Base-by-base conservation (phyloP, 2,888 invertebrate species). In the Diplolepis rosae region DNA sequence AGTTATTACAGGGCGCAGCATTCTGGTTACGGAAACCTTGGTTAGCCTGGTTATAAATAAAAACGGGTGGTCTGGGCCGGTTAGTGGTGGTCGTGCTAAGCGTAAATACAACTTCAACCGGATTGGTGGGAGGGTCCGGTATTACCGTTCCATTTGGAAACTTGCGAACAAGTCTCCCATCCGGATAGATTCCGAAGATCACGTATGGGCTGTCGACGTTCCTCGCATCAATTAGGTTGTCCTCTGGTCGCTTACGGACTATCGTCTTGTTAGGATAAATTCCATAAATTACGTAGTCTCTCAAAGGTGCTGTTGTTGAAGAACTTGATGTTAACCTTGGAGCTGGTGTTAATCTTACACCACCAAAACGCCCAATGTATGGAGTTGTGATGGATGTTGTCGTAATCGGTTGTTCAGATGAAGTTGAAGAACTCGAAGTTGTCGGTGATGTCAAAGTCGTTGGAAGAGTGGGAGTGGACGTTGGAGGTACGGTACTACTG, bases 81-180 rank as follows among this genome's bases (percentile, higher is more conserved):
- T 86, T 88, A 86, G 89, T 88, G 71, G 80, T 81, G 66, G 84
- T 81, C 78, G 87, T 87, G 79, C 84, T 87, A 83, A 88, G 86
- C 73, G 87, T 82, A 80, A 88, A 88, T 72, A 89, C 87, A 83
- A 88, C 84, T 83, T 89, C 88, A 71, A 89, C 87, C 75, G 88
- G 88, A 77, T 82, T 87, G 71, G 82, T 85, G 70, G 88, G 86
- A 72, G 88, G 86, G 85, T 93, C 93, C 89, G 94, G 94, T 89
- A 94, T 92, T 89, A 93, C 90, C 87, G 94, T 94, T 88, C 95
- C 95, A 85, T 95, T 95, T 78, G 94, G 94, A 87, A 93, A 95
- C 90, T 93, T 94, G 90, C 93, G 92, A 87, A 95, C 93, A 88
- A 94, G 90, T 88, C 93, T 94, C 89, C 94, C 94, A 90, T 94